These are phyloP conservation scores for Drosophila athabasca DNA, from an alignment of 1,140 invertebrate genomes.

Conservation along the genomic window DNA sequence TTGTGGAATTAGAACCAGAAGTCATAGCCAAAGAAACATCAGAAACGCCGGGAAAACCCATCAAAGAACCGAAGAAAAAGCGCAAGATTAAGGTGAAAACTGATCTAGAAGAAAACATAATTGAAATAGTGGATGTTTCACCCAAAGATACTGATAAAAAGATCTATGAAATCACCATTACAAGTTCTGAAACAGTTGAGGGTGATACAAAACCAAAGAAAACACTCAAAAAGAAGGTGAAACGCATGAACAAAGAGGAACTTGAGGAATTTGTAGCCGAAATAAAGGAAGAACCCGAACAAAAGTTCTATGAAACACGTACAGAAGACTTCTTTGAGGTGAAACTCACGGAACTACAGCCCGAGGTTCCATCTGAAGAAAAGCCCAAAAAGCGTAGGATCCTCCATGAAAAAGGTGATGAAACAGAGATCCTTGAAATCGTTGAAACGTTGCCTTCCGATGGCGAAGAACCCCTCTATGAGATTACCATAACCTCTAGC, in stretches of 20 bases:
- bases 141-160: constrained; percentile 58
- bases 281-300: constrained; percentile 62
- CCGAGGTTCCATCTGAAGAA: constrained; percentile 54
- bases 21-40: constrained; percentile 6
- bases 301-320: constrained; percentile 55
- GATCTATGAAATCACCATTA: constrained; percentile 59
- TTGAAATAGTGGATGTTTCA: constrained; percentile 82
- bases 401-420: constrained; percentile 62
- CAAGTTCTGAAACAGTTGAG: constrained; percentile 51
- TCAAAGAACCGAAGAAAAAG: constrained; percentile 82
- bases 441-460: constrained; percentile 56
- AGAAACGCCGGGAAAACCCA: constrained; percentile 24
- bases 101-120: constrained; percentile 77
- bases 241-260: constrained; percentile 67
- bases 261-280: constrained; percentile 69
- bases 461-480: constrained; percentile 73
- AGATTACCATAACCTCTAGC: constrained; percentile 73
- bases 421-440: constrained; percentile 72
- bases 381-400: constrained; percentile 66
- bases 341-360: constrained; percentile 66
- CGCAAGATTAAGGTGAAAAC: constrained; percentile 83
- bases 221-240: constrained; percentile 63
- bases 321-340: constrained; percentile 70
- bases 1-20: constrained; percentile 58
- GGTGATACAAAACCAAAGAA: constrained; percentile 52